A percentile compares a stretch with the other conserved stretches of the same genome.
Conservation (phyloP, 2,888 invertebrate species). For the Metalampra italica region DNA sequence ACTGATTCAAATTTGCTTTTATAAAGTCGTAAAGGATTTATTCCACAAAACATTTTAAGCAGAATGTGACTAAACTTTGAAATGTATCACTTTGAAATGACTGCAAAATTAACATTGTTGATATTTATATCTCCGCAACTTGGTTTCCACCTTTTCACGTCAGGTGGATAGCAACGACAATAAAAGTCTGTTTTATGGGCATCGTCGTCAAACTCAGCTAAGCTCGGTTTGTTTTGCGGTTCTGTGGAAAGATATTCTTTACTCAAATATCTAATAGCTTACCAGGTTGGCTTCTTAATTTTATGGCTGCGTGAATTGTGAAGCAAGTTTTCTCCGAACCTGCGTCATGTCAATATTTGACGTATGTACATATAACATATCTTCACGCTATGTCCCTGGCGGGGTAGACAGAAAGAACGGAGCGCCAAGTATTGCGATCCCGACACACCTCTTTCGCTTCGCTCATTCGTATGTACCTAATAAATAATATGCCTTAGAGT, state of each 20-base stretch:
- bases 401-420: too few relatives aligned
- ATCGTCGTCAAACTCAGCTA: slow-evolving; percentile 53
- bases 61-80: neutral
- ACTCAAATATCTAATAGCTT: slow-evolving; percentile 30
- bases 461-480: too few relatives aligned
- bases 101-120: slow-evolving; percentile 10
- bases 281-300: slow-evolving; percentile 36
- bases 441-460: too few relatives aligned
- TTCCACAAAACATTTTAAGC: neutral
- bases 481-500: too few relatives aligned
- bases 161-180: slow-evolving; percentile 39
- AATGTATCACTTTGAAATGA: neutral
- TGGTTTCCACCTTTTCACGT: slow-evolving; percentile 22
- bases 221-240: slow-evolving; percentile 35
- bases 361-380: too few relatives aligned
- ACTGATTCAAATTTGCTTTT: neutral
- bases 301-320: slow-evolving; percentile 36
- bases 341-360: too few relatives aligned
- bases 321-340: too few relatives aligned
- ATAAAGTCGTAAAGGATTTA: neutral
- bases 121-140: slow-evolving; percentile 26
- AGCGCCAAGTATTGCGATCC: too few relatives aligned
- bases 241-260: slow-evolving; percentile 23
- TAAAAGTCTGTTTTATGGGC: slow-evolving; percentile 62
- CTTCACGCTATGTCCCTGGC: too few relatives aligned